These are phyloP conservation scores for Seriola quinqueradiata DNA, from an alignment of 2,113 vertebrate species.

Conservation along the genomic window DNA sequence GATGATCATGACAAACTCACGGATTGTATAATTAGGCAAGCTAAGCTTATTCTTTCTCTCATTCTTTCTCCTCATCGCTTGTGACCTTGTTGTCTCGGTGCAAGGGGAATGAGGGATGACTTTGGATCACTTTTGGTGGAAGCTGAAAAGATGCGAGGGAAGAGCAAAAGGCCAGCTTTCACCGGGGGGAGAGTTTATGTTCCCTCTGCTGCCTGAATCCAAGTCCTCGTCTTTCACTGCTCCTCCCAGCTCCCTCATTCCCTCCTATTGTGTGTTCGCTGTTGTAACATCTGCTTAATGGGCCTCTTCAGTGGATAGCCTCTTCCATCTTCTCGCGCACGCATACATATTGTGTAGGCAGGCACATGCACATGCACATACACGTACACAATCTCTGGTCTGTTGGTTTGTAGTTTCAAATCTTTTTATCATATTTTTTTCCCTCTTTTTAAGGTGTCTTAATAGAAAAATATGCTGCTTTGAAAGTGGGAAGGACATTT, in stretches of 20 bases:
- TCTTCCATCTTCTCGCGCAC: conserved; percentile 58
- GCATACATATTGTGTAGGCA: conserved; percentile 14
- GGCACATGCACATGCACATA: conserved; percentile 16
- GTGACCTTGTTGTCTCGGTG: conserved; percentile 49
- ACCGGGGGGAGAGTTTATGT: conserved; percentile 39
- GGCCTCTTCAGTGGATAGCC: conserved; percentile 83
- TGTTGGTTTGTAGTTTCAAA: background rate
- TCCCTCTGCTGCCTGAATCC: conserved; percentile 47
- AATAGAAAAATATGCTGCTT: background rate
- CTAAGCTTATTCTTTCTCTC: conserved; percentile 43
- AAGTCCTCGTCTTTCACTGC: conserved; percentile 51
- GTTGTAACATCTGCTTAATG: conserved; percentile 89
- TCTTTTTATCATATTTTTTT: background rate
- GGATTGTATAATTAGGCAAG: conserved; percentile 64
- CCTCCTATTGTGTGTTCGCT: conserved; percentile 64
- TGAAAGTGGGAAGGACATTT: conserved; percentile 5
- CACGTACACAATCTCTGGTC: background rate
- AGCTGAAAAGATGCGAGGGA: conserved; percentile 56
- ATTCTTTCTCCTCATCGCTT: conserved; percentile 21
- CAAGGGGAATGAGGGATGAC: conserved; percentile 49
- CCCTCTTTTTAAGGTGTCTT: background rate
- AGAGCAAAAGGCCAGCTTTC: conserved; percentile 63
- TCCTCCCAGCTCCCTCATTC: conserved; percentile 50
- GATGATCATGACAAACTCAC: conserved; percentile 20
- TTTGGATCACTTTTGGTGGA: conserved; percentile 49